These are phyloP conservation scores for Byasa hedistus DNA, from an alignment of 2,888 invertebrate species.

Conservation along the genomic window DNA sequence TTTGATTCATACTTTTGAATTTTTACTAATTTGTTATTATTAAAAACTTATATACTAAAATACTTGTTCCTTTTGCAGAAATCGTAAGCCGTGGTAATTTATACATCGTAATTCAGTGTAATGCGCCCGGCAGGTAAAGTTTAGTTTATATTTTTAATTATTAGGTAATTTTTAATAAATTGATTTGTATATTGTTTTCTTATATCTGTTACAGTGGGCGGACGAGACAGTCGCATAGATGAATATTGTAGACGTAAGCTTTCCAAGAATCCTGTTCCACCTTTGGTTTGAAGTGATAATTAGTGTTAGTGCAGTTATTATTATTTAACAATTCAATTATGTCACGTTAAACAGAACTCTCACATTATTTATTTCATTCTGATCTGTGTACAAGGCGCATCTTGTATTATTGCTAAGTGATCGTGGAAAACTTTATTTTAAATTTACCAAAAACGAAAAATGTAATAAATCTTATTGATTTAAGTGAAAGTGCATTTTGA, in stretches of 20 bases:
- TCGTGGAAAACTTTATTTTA: constrained; percentile 73
- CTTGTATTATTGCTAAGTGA: constrained; percentile 74
- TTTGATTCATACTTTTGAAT: too few species aligned
- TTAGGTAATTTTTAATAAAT: not conserved
- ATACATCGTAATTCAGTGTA: constrained; percentile 54
- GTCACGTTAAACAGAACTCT: constrained; percentile 69
- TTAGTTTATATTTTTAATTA: not conserved
- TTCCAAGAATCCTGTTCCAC: constrained; percentile 76
- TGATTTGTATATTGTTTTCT: constrained; percentile 22
- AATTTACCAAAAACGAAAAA: constrained; percentile 79
- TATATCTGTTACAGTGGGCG: constrained; percentile 65
- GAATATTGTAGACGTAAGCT: constrained; percentile 73
- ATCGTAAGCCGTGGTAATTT: constrained; percentile 67
- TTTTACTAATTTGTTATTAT: too few species aligned
- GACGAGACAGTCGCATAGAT: constrained; percentile 66
- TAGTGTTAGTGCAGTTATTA: constrained; percentile 71
- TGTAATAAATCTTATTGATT: constrained; percentile 74
- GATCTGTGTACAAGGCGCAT: constrained; percentile 69
- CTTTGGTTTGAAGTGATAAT: constrained; percentile 78
- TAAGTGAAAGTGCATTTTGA: constrained; percentile 47
- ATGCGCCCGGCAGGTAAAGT: constrained; percentile 61
- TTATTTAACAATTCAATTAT: constrained; percentile 64
- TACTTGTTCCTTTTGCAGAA: constrained; percentile 56
- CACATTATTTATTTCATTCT: constrained; percentile 77
- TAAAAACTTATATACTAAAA: too few species aligned